These are phyloP conservation scores for Ciconia stormi DNA, from an alignment of 2,113 vertebrate genomes.

Conservation along the genomic window DNA sequence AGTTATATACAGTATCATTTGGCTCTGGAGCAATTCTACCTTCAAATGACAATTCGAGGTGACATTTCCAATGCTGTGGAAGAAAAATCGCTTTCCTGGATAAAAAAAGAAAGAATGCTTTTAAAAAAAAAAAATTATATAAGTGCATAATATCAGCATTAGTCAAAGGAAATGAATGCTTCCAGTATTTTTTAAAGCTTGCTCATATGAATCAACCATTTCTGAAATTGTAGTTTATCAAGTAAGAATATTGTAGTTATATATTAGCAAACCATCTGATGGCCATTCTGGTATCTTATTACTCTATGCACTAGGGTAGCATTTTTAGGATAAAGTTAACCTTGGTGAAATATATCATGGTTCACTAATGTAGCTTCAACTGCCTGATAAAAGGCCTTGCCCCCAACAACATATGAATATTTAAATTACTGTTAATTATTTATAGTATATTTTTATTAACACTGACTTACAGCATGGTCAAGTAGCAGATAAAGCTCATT, in stretches of 20 bases:
- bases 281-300: conserved; percentile 42
- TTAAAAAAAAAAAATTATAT: not conserved
- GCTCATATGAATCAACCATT: conserved; percentile 52
- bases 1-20: not conserved
- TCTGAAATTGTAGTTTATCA: conserved; percentile 64
- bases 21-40: conserved; percentile 27
- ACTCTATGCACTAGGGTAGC: conserved; percentile 20
- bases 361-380: conserved; percentile 64
- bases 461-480: conserved; percentile 55
- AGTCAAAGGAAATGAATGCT: conserved; percentile 73
- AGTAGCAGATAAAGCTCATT: not conserved
- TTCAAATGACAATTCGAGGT: conserved; percentile 8
- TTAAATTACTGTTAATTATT: conserved; percentile 88
- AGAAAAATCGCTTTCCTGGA: conserved; percentile 11
- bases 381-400: conserved; percentile 80
- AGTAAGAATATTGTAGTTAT: conserved; percentile 62
- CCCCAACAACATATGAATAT: conserved; percentile 86
- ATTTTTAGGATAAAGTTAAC: conserved; percentile 70
- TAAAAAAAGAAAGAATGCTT: not conserved
- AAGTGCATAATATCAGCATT: conserved; percentile 54
- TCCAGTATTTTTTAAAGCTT: conserved; percentile 62
- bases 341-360: conserved; percentile 60
- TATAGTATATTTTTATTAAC: conserved; percentile 71
- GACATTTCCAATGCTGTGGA: conserved; percentile 26
- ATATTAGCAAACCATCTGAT: conserved; percentile 66